A percentile compares a stretch with the other conserved stretches of the same genome.
These are phyloP conservation scores for Hirundo rustica DNA, from an alignment of 2,797 vertebrate species.

Conservation along the genomic window DNA sequence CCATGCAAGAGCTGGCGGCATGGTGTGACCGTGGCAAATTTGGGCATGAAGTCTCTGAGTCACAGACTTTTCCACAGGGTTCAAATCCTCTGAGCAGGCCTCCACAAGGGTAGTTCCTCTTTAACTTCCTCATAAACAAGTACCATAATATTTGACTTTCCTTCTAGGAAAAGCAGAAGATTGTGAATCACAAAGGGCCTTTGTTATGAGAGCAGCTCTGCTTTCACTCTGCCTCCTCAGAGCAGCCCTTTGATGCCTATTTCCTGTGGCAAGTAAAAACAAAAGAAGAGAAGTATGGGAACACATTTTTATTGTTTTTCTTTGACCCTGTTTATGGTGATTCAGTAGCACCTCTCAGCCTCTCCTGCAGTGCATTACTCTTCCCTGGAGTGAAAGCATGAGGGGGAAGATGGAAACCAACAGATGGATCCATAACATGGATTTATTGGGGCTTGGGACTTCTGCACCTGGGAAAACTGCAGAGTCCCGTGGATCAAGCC, in stretches of 20 bases:
- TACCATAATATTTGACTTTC: conserved; percentile 1
- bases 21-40: rapidly evolving
- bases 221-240: conserved; percentile 12
- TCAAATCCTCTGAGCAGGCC: background rate
- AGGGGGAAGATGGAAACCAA: background rate
- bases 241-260: conserved; percentile 43
- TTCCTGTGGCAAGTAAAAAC: conserved; percentile 52
- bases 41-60: background rate
- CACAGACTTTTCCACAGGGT: background rate
- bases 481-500: background rate
- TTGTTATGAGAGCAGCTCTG: background rate
- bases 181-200: background rate
- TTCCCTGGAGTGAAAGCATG: background rate
- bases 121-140: background rate
- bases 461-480: background rate
- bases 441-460: background rate
- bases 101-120: background rate
- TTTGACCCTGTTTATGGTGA: conserved; percentile 13
- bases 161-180: conserved; percentile 61
- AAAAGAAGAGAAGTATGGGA: background rate
- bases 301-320: background rate
- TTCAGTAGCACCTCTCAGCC: background rate
- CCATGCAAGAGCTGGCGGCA: rapidly evolving
- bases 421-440: background rate
- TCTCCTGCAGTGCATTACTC: rapidly evolving